Base-by-base conservation (phyloP, 2,113 vertebrate species). In the Oryzias woworae region DNA sequence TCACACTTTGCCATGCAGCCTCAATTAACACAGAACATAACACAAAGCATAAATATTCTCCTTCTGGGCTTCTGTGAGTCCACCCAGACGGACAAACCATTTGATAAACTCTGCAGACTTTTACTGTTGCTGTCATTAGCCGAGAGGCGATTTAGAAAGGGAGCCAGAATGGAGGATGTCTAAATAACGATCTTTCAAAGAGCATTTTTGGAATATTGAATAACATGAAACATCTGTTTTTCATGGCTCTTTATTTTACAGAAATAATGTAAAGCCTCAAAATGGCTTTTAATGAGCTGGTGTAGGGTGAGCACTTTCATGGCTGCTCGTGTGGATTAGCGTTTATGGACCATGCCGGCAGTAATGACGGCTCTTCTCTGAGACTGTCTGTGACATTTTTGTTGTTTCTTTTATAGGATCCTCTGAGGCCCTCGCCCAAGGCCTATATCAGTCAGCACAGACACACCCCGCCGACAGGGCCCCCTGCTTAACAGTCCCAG, bases 201-300 rank as follows among this genome's bases (percentile, higher is more conserved):
- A 64, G 66, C 82, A 78, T 88, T 86, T 85, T 82, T 87, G 77
- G 70, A 83, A 87, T 87, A 87, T 82, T 75, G 80, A 85, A 85
- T 82, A 85, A 86, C 86, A 83, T 73, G 58, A 59, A 80, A 87
- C 87, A 92, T 91, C 88, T 92, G 88, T 83, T 89, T 88, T 84
- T 86, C 60, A 88, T 79, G 82, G 75, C 58, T 48, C 83, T 74
- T 83, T 85, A 75, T 87, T 87, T 88, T 80, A 87, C 85, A 82
- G 82, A 91, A 88, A 80, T 87, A 86, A 85, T 75, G 78, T 84
- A 84, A 88, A 90, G 80, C 70, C 49, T 85, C 77, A 69, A 75
- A 78, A 80, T 62, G 83, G 70, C 80, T 78, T 87, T 87, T 89
- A 90, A 91, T 89, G 88, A 90, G 88, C 83, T 83, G 57, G 80